These are phyloP conservation scores for Lampropteryx suffumata DNA, from an alignment of 2,888 invertebrate genomes.

Conservation along the genomic window DNA sequence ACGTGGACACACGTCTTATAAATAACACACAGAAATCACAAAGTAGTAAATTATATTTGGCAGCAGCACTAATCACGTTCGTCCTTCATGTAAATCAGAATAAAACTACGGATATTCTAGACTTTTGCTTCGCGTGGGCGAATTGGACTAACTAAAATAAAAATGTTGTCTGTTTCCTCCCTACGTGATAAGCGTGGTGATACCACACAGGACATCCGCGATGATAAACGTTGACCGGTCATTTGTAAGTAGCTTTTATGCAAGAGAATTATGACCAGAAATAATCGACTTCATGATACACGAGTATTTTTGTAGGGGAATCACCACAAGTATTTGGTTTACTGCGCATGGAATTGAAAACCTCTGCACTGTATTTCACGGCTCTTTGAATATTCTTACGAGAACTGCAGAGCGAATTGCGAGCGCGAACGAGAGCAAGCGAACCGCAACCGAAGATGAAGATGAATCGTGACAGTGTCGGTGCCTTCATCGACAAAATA, in stretches of 20 bases:
- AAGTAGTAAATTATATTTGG: not conserved
- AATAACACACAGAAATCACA: not conserved
- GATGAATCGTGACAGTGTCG: too few relatives aligned
- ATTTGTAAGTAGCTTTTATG: constrained; percentile 32
- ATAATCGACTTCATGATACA: constrained; percentile 12
- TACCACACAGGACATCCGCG: constrained; percentile 71
- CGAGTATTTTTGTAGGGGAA: not conserved
- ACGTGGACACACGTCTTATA: too few relatives aligned
- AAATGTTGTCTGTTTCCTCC: constrained; percentile 76
- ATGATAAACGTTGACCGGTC: constrained; percentile 69
- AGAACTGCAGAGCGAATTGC: too few relatives aligned
- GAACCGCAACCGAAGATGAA: too few relatives aligned
- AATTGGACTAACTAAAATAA: constrained; percentile 65
- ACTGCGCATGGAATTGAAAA: not conserved
- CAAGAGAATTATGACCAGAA: constrained; percentile 5
- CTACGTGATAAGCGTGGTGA: constrained; percentile 58
- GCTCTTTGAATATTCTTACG: too few relatives aligned
- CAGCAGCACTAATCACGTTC: constrained; percentile 42
- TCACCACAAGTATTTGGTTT: not conserved
- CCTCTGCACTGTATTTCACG: too few relatives aligned
- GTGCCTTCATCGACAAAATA: too few relatives aligned
- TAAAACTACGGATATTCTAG: constrained; percentile 60
- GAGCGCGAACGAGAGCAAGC: too few relatives aligned
- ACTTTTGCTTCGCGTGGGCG: constrained; percentile 55
- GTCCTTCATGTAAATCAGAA: constrained; percentile 42